Conservation (phyloP, 2,797 vertebrate species). For the Carcharodon carcharias region DNA sequence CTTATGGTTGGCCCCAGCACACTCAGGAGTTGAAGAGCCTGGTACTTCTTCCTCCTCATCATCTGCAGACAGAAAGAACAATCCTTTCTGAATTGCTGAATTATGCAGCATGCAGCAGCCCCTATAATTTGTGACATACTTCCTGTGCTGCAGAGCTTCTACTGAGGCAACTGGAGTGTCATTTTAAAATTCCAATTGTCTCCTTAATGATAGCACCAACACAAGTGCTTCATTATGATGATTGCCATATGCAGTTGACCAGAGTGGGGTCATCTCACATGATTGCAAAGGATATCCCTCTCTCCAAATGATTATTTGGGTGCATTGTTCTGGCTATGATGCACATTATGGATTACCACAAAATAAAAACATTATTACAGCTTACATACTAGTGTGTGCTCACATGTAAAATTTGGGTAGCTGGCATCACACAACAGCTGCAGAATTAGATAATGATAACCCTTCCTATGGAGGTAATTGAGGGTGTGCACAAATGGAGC, state of each 20-base stretch:
- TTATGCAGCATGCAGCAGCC: not conserved
- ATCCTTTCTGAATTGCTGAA: not conserved
- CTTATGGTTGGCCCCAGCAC: not conserved
- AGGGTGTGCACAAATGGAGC: not conserved
- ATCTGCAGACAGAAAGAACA: not conserved
- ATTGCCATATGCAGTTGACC: not conserved
- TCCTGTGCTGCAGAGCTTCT: not conserved
- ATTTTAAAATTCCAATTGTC: not conserved
- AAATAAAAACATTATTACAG: not conserved
- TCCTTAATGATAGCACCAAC: not conserved
- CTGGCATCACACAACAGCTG: not conserved
- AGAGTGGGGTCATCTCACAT: not conserved
- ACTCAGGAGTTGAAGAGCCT: not conserved
- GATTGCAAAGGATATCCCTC: not conserved
- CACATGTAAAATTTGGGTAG: not conserved
- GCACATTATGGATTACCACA: not conserved
- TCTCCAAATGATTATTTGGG: not conserved
- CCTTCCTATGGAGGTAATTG: not conserved
- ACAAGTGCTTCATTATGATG: not conserved
- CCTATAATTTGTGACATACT: not conserved
- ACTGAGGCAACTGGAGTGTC: not conserved
- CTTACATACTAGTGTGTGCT: not conserved
- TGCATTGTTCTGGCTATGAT: not conserved
- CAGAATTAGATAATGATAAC: not conserved
- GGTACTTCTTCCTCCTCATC: not conserved